phyloP scores from a whole-genome alignment of 2,888 invertebrate genomes.

The Brachyptera risi region DNA sequence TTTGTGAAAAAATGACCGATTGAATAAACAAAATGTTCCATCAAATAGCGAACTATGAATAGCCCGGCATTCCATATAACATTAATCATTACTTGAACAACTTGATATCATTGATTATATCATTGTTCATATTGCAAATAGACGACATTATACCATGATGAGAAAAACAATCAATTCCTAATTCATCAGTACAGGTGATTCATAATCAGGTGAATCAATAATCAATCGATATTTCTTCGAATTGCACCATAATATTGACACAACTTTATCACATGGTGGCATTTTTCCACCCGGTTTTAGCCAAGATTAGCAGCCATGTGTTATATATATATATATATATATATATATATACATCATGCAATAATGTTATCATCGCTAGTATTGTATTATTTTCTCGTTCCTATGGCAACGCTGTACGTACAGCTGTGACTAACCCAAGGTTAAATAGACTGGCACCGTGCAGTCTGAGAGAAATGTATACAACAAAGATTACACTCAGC shows the following conservation, averaged over 20 bases:
- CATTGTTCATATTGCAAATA: too few species aligned
- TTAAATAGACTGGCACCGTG: neutral
- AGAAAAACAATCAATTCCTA: too few species aligned
- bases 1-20: too few species aligned
- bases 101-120: too few species aligned
- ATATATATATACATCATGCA: too few species aligned
- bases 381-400: neutral
- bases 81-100: too few species aligned
- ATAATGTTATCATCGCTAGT: neutral
- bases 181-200: too few species aligned
- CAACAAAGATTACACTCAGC: neutral
- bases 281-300: neutral
- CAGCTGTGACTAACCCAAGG: neutral
- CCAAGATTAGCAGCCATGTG: neutral
- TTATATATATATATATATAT: too few species aligned
- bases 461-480: neutral
- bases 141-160: too few species aligned
- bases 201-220: neutral
- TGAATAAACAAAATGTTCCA: too few species aligned
- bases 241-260: constrained; percentile 13
- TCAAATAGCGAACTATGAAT: too few species aligned
- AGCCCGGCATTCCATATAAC: too few species aligned
- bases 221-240: constrained; percentile 4
- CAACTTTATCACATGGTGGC: neutral
- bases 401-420: neutral